Evolutionary conservation across 2,888 invertebrate genomes (phyloP).

Genomic region (Hydropsyche betteni): DNA sequence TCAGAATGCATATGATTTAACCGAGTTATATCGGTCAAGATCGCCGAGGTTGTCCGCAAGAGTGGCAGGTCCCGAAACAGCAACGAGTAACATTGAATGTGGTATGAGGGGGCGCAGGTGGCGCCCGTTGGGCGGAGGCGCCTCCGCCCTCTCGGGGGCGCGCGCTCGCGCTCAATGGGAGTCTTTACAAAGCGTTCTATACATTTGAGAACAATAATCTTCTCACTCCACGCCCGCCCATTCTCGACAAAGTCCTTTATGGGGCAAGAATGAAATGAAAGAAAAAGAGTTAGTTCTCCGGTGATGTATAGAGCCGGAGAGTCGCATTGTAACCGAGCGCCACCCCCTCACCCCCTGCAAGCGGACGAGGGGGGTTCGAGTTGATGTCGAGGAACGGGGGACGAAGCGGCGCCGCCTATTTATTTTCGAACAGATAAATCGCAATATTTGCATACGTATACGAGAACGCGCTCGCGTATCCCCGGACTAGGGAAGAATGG

Average conservation of each 20-base stretch:
- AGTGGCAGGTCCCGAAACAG: slow-evolving; percentile 46
- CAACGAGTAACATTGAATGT: not conserved
- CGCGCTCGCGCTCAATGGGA: slow-evolving; percentile 53
- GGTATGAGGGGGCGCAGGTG: slow-evolving; percentile 28
- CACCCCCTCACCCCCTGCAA: slow-evolving; percentile 11
- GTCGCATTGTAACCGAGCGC: slow-evolving; percentile 48
- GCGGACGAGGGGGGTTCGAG: slow-evolving; percentile 27
- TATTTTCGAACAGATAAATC: slow-evolving; percentile 51
- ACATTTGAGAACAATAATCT: slow-evolving; percentile 53
- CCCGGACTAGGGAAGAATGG: slow-evolving; percentile 45
- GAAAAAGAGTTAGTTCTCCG: slow-evolving; percentile 53
- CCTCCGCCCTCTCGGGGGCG: slow-evolving; percentile 43
- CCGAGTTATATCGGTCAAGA: slow-evolving; percentile 32
- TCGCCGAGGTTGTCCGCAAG: slow-evolving; percentile 43
- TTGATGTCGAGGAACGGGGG: not conserved
- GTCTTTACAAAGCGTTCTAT: slow-evolving; percentile 52
- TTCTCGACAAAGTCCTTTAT: slow-evolving; percentile 53
- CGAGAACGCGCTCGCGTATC: slow-evolving; percentile 28
- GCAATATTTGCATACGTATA: slow-evolving; percentile 51
- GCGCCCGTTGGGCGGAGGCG: slow-evolving; percentile 41
- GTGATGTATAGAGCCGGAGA: slow-evolving; percentile 51
- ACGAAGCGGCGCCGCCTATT: slow-evolving; percentile 42
- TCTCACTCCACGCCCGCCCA: slow-evolving; percentile 50
- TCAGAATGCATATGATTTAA: not conserved
- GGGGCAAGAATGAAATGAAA: slow-evolving; percentile 52